Conservation (phyloP, 2,113 vertebrate species). For the Melierax canorus region DNA sequence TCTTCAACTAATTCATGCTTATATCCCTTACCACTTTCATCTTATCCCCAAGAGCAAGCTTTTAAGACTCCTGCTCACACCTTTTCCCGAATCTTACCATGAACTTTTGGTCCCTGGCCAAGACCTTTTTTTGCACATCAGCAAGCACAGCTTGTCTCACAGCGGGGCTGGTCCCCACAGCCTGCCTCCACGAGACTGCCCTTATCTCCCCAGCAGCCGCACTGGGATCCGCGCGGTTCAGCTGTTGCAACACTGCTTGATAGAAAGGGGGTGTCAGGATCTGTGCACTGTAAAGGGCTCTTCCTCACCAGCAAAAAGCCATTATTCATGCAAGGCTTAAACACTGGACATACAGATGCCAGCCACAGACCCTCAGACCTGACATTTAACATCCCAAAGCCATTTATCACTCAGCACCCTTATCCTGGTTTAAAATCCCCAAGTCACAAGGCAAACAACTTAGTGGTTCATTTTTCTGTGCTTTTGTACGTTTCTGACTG, state of each 20-base stretch:
- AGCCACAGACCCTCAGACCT: neutral
- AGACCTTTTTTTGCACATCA: neutral
- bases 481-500: slow-evolving; percentile 47
- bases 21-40: neutral
- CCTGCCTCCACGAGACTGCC: neutral
- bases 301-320: neutral
- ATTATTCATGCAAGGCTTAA: neutral
- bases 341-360: neutral
- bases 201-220: neutral
- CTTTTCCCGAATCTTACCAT: neutral
- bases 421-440: slow-evolving; percentile 23
- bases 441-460: slow-evolving; percentile 61
- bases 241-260: neutral
- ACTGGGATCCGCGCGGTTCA: neutral
- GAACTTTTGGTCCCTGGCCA: neutral
- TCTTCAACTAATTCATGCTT: neutral
- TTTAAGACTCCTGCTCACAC: neutral
- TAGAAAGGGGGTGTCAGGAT: neutral
- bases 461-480: slow-evolving; percentile 27
- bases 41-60: neutral
- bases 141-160: rapidly evolving
- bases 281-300: neutral
- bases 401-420: slow-evolving; percentile 56
- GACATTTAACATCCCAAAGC: slow-evolving; percentile 34
- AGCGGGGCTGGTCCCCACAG: neutral